Base-by-base conservation (phyloP, 2,888 invertebrate genomes). In the Crioceris asparagi region DNA sequence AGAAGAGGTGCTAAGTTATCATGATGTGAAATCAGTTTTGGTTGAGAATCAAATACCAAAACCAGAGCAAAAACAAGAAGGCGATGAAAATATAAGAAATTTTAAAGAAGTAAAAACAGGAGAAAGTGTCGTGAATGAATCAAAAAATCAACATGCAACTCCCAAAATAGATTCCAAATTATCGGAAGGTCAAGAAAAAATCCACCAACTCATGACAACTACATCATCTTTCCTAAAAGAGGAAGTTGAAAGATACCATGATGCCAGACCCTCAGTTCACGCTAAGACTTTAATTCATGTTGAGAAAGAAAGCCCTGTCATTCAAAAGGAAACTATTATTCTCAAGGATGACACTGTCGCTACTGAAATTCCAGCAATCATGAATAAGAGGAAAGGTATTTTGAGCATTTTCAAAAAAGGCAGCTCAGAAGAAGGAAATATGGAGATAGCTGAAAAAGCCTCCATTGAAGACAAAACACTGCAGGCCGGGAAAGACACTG, bases 391-490 rank as follows among this genome's bases (percentile, higher is more conserved):
- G 34, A 18, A 27, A 12, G 34, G 34, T 2, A 15, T 38, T 5
- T 38, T 38, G 14, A 23, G 38, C 8, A 18, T 38, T 11, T 38
- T 38, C 25, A 38, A 38, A 17, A 38, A 38, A 16, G 34, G 34
- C 17, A 34, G 34, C 5, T 40, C 43, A 8, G 43, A 43, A 31
- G 40, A 43, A 19, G 38, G 12, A n/a, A 38, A 43, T n/a, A 35
- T 21, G 2, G 33, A 34, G 12, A 23, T 16, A 2, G n/a, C 16
- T 16, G 31, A 27, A 29, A 11, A 27, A 11, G 12, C 4, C 6
- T 12, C 12, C 6, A 16, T 7, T n/a, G 16, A 35, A 2, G 35
- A 44, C 19, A 23, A 41, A 29, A 27, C 32, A 14, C 16, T 29
- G 16, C 8, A 29, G 21, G 29, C 35, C 29, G 48, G 40, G 39